Evolutionary conservation across 2,797 vertebrate genomes (phyloP), one percentile per base, ranked within the genome.

Genomic region (Austrolebias charrua): DNA sequence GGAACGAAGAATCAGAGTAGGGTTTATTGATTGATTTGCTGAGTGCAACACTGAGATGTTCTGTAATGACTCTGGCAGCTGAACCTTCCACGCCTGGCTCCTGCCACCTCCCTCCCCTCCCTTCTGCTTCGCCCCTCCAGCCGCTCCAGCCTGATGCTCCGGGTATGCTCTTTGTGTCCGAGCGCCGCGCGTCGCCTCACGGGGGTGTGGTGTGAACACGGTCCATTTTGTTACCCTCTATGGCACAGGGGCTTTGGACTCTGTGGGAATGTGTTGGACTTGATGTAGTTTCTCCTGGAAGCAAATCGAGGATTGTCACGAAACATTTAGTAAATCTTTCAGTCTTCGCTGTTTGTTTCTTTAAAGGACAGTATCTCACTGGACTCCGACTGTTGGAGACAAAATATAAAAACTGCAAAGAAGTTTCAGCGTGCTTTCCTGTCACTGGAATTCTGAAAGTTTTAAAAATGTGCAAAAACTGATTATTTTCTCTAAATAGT

Each of bases 81-180:
- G 90, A 81, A 20, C 60, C 75, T 75, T 7, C 83, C 85, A 24
- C 80, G 88, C 1, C 91, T 93, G n/a, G 49, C 85, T 8, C 81
- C 86, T 28, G 89, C 89, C 75, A 85, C 66, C 60, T 92, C 92
- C 70, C 89, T 92, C 65, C 91, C 92, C 55, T 91, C 92, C 64
- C 90, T 93, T 6, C 70, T 88, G 75, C 14, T 71, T 0, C 89
- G 86, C 6, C 16, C 88, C 35, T 5, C 75, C 35, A 55, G 71
- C 58, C 87, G 80, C 63, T 53, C 66, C 73, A 76, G 81, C 60
- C 76, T 86, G 38, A 24, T 78, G 11, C 55, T 84, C 47, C 85
- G 19, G 91, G 91, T 92, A 92, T 0, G 88, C 81, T 55, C 64
- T 11, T 48, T 59, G 59, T 6, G 19, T 72, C 47, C 6, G 47